Base-by-base conservation (phyloP, 2,888 invertebrate genomes). In the Drosophila formosana region DNA sequence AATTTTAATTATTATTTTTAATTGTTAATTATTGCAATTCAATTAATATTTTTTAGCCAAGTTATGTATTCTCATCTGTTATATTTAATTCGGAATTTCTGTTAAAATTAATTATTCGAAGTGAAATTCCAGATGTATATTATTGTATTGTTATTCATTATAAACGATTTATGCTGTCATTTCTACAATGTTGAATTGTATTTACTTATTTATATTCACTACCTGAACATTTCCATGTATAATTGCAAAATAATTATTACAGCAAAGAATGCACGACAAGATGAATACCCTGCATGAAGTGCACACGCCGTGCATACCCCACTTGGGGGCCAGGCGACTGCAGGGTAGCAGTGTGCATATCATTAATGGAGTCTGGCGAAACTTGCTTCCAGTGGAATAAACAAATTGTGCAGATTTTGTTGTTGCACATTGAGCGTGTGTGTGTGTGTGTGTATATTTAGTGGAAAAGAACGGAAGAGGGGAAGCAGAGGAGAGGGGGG, bases 301-400 rank as follows among this genome's bases (percentile, higher is more conserved):
- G 13, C n/a, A 39, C 13, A 6, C n/a, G 13, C 39, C 6, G 39
- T 7, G 13, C 7, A 41, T 18, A 41, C 39, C 39, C 39, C 7
- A 13, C 7, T 30, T 5, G 6, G 6, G 13, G 2, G 13, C 3
- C 6, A 3, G 18, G 5, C 5, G 13, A 13, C 3, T 41, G 18
- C 39, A 3, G 11, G 34, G 34, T 34, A 34, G 13, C 13, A 41
- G 39, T 18, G 7, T 41, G 39, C 39, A 18, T 13, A 41, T 13
- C 39, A 41, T 41, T 41, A 41, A 41, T 41, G 39, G 6, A 41
- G 39, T 41, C 41, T 49, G 34, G 46, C 60, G 28, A 49, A 67
- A 51, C 51, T 74, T 64, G 64, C 69, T 61, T 66, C 46, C 47
- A 46, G 49, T 53, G 56, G 25, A 46, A 50, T 41, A 49, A 56